Percentiles rank a stretch among this genome's conserved stretches.
phyloP scores from a whole-genome alignment of 1,140 invertebrate species.

The Lethrus apterus region DNA sequence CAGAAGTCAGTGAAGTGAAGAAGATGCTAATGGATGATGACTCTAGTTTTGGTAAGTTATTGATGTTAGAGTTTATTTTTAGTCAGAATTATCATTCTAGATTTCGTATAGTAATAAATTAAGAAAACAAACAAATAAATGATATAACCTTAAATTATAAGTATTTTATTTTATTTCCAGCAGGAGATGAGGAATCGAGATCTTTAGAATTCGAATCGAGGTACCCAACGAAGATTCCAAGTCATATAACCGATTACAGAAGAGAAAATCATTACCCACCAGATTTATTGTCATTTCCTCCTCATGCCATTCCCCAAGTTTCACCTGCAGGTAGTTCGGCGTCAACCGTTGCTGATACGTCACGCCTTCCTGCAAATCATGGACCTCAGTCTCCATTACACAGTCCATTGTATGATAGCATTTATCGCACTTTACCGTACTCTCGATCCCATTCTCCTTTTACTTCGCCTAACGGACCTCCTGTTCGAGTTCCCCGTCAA shows the following conservation, averaged over 20 bases:
- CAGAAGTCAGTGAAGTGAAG: slow-evolving; percentile 71
- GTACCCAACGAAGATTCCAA: slow-evolving; percentile 32
- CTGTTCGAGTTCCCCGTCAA: slow-evolving; percentile 55
- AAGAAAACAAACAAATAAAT: slow-evolving; percentile 1
- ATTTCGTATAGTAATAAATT: too few relatives aligned
- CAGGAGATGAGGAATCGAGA: slow-evolving; percentile 53
- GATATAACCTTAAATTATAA: neutral
- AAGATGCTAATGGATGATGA: slow-evolving; percentile 65
- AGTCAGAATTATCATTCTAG: too few relatives aligned
- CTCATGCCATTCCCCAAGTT: slow-evolving; percentile 49
- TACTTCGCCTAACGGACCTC: slow-evolving; percentile 42
- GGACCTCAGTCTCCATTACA: slow-evolving; percentile 45
- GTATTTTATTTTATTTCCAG: slow-evolving; percentile 23
- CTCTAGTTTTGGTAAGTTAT: slow-evolving; percentile 58
- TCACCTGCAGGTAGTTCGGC: slow-evolving; percentile 66
- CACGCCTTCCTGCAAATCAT: slow-evolving; percentile 47
- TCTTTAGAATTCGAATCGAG: slow-evolving; percentile 49
- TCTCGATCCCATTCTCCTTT: slow-evolving; percentile 68
- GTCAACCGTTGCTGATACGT: slow-evolving; percentile 64
- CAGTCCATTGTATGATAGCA: slow-evolving; percentile 49
- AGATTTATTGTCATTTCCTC: slow-evolving; percentile 66
- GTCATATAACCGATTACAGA: slow-evolving; percentile 47
- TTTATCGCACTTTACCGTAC: slow-evolving; percentile 63
- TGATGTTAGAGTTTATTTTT: neutral
- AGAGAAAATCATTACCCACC: slow-evolving; percentile 63